These are phyloP conservation scores for Tiaroga cobitis DNA, from an alignment of 2,797 vertebrate species.

Conservation along the genomic window DNA sequence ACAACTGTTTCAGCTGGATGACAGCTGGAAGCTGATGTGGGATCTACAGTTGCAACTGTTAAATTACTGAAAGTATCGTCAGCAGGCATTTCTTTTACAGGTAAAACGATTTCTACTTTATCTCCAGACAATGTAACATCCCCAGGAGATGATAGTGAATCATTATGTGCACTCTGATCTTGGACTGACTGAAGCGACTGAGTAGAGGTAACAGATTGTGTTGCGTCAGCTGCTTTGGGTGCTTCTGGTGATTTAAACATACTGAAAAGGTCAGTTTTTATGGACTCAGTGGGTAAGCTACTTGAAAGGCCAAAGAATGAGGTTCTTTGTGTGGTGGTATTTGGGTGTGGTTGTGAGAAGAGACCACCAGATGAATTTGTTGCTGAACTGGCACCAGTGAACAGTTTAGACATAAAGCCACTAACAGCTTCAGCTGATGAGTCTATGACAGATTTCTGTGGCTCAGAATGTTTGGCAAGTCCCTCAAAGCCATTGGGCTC, in stretches of 20 bases:
- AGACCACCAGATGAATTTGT: slow-evolving; percentile 75
- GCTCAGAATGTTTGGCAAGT: slow-evolving; percentile 68
- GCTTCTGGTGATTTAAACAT: slow-evolving; percentile 79
- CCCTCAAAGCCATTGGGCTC: slow-evolving; percentile 58
- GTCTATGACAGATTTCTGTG: slow-evolving; percentile 79
- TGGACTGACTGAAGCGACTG: slow-evolving; percentile 53
- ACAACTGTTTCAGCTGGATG: slow-evolving; percentile 50
- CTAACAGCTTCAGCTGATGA: slow-evolving; percentile 86
- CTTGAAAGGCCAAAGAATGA: slow-evolving; percentile 80
- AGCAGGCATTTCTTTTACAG: not conserved
- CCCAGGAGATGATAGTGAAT: slow-evolving; percentile 6
- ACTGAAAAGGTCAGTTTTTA: slow-evolving; percentile 78
- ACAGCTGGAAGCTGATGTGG: slow-evolving; percentile 4
- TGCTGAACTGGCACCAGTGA: slow-evolving; percentile 70
- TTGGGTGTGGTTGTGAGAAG: slow-evolving; percentile 72
- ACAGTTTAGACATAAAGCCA: slow-evolving; percentile 86
- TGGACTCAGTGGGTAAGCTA: slow-evolving; percentile 69
- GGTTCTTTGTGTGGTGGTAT: slow-evolving; percentile 71
- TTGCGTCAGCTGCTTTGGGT: slow-evolving; percentile 59
- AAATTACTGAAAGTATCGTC: slow-evolving; percentile 42
- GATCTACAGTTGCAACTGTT: slow-evolving; percentile 18
- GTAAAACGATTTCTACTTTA: slow-evolving; percentile 13
- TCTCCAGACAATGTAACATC: slow-evolving; percentile 13
- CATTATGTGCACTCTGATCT: slow-evolving; percentile 58
- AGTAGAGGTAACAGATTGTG: slow-evolving; percentile 42